Percentiles rank a stretch among this genome's conserved stretches.
Conservation (phyloP, 1,140 invertebrate species). For the Dryas iulia region DNA sequence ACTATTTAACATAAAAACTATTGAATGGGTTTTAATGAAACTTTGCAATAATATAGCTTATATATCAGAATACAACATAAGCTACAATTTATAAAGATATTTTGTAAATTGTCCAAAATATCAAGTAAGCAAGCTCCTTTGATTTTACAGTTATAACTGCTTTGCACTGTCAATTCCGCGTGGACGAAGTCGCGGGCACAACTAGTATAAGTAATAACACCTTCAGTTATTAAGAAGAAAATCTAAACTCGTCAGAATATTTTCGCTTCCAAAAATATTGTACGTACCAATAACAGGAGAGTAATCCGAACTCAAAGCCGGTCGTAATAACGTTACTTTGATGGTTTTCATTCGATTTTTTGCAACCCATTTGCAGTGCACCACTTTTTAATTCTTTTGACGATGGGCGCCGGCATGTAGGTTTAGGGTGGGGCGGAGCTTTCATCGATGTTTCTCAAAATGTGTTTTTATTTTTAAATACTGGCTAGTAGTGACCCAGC, state of each 20-base stretch:
- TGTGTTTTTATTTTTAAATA: background rate
- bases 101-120: too few species aligned
- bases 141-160: too few species aligned
- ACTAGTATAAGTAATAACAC: background rate
- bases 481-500: too few species aligned
- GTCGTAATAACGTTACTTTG: slow-evolving; percentile 62
- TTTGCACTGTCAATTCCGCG: too few species aligned
- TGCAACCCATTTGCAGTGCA: slow-evolving; percentile 61
- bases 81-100: too few species aligned
- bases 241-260: background rate
- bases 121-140: too few species aligned
- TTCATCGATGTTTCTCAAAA: slow-evolving; percentile 13
- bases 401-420: slow-evolving; percentile 36
- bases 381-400: slow-evolving; percentile 69
- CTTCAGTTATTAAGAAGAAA: background rate
- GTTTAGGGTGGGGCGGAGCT: slow-evolving; percentile 13
- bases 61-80: too few species aligned
- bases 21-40: too few species aligned
- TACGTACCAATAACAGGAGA: slow-evolving; percentile 9
- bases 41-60: too few species aligned
- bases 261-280: background rate
- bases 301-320: slow-evolving; percentile 46
- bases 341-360: slow-evolving; percentile 51
- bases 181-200: too few species aligned
- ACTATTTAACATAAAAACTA: too few species aligned